Conservation (phyloP, 2,888 invertebrate species). For the Hirtodrosophila trivittata region DNA sequence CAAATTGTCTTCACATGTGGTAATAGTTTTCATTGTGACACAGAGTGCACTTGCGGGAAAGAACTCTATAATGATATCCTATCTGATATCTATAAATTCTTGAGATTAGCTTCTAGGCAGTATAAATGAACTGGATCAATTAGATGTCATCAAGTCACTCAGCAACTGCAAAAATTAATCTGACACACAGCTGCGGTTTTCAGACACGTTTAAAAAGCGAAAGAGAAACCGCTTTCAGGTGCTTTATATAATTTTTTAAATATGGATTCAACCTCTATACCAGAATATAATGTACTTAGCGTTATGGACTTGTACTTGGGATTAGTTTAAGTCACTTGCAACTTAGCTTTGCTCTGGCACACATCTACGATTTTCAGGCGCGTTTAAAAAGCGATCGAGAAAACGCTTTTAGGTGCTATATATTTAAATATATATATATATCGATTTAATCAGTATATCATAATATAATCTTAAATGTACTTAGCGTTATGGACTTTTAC, state of each 20-base stretch:
- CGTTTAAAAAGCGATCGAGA: conserved; percentile 55
- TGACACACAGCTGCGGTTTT: conserved; percentile 65
- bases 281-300: conserved; percentile 38
- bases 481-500: conserved; percentile 41
- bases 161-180: conserved; percentile 43
- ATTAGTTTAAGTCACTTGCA: conserved; percentile 29
- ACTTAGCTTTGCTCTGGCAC: conserved; percentile 49
- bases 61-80: too few relatives aligned
- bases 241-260: conserved; percentile 10
- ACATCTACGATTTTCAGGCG: conserved; percentile 63
- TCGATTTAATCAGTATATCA: conserved; percentile 19
- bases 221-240: conserved; percentile 64
- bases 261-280: conserved; percentile 18
- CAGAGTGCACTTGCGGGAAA: conserved; percentile 64
- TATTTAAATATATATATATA: background rate
- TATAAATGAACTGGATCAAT: conserved; percentile 41
- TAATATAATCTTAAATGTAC: conserved; percentile 34
- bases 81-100: background rate
- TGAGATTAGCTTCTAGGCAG: conserved; percentile 32
- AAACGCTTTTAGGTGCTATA: conserved; percentile 63
- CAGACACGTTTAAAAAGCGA: conserved; percentile 56
- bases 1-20: conserved; percentile 54
- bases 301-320: conserved; percentile 28
- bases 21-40: conserved; percentile 53
- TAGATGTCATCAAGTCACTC: conserved; percentile 31